phyloP scores from a whole-genome alignment of 2,113 vertebrate genomes.

The Paramisgurnus dabryanus region DNA sequence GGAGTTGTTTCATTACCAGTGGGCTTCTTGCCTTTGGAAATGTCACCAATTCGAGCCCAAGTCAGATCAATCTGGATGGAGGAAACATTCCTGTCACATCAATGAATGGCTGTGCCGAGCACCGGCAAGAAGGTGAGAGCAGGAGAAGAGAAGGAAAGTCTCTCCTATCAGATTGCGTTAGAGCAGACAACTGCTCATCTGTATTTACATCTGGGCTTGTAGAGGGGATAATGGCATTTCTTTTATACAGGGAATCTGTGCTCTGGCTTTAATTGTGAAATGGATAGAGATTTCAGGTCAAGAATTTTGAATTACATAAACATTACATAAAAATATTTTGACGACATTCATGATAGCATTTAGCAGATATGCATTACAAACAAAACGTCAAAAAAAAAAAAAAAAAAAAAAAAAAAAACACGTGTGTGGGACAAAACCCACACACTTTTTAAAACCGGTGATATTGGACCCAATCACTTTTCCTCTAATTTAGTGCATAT shows the following conservation, averaged over 20 bases:
- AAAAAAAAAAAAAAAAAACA: neutral
- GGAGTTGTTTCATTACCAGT: conserved; percentile 33
- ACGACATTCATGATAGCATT: neutral
- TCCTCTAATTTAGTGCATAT: no score
- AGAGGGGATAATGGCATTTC: conserved; percentile 13
- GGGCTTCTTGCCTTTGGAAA: conserved; percentile 17
- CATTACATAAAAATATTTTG: neutral
- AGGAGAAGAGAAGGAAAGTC: conserved; percentile 15
- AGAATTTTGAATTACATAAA: neutral
- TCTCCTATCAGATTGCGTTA: conserved; percentile 31
- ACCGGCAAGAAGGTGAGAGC: conserved; percentile 20
- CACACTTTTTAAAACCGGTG: neutral
- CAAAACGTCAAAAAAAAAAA: no score
- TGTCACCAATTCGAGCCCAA: conserved; percentile 29
- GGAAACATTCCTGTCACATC: conserved; percentile 41
- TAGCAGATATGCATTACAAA: no score
- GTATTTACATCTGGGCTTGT: neutral
- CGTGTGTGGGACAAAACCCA: no score
- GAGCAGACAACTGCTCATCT: conserved; percentile 14
- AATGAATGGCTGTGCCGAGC: conserved; percentile 24
- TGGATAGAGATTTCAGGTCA: neutral
- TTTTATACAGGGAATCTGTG: neutral
- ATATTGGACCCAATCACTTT: no score
- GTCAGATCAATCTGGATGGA: conserved; percentile 45
- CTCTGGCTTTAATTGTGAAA: neutral